Evolutionary conservation across 2,797 vertebrate species (phyloP).

Genomic region (Dromococcyx pavoninus): DNA sequence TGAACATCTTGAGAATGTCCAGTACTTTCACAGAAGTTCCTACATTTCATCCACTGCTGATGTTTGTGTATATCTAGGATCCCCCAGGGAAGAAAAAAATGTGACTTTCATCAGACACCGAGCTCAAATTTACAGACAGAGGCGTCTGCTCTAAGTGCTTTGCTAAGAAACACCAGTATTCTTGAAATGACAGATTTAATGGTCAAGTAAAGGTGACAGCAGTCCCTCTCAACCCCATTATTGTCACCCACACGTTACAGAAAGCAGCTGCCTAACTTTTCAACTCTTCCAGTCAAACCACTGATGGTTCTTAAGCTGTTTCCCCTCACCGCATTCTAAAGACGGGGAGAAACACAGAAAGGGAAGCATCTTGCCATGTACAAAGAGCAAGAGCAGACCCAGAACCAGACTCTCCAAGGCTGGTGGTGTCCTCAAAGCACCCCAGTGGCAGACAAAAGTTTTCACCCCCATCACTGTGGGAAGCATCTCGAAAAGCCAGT

Average conservation of each 20-base stretch:
- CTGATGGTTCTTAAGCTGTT: background rate
- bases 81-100: constrained; percentile 1
- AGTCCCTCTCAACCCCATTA: background rate
- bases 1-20: background rate
- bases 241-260: background rate
- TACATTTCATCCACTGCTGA: background rate
- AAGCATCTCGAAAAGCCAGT: background rate
- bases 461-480: background rate
- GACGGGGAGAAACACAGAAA: background rate
- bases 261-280: background rate
- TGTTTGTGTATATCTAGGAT: background rate
- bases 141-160: background rate
- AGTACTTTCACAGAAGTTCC: background rate
- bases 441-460: background rate
- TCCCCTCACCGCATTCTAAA: background rate
- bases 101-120: background rate
- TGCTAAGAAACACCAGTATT: background rate
- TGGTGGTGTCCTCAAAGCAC: background rate
- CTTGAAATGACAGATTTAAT: background rate
- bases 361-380: background rate
- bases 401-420: background rate
- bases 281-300: background rate
- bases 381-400: background rate
- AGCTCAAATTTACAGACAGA: background rate
- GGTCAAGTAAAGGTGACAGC: background rate